Base-by-base conservation (phyloP, 2,888 invertebrate species). In the Alentia gelatinosa region DNA sequence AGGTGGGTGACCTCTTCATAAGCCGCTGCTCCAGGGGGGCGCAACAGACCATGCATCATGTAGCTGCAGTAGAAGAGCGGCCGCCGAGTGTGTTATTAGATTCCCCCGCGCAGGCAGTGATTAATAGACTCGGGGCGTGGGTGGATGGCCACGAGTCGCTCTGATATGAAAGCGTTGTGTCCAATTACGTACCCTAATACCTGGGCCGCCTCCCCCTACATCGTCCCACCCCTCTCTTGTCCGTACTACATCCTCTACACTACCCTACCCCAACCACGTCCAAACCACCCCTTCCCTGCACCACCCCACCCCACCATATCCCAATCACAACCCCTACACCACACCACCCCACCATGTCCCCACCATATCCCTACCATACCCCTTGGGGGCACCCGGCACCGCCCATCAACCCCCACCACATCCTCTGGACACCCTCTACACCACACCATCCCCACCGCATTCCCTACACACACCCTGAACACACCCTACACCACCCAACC, bases 141-240 rank as follows among this genome's bases (percentile, higher is more conserved):
- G 86, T 42, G 26, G 47, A 23, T 12, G 86, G 26, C 30, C 47
- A 42, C n/a, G 12, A 12, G 86, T 26, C 12, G 30, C 12, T 15
- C 50, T 86, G 86, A 86, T 86, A 86, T 86, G 86, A 86, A 50
- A 47, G 50, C 47, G 86, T 86, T 50, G 86, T 50, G 86, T 47
- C 86, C 86, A 42, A 86, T 86, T 86, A 86, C 86, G 19, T 26
- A 30, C 30, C 35, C 47, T 86, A 86, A 86, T 86, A 47, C 86
- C 19, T 23, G 26, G 86, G n/a, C 26, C 42, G 9, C 79, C 9
- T 37, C n/a, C n/a, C n/a, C n/a, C n/a, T n/a, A n/a, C n/a, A n/a
- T n/a, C n/a, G n/a, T n/a, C n/a, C n/a, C n/a, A n/a, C n/a, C n/a
- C n/a, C n/a, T n/a, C n/a, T n/a, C n/a, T n/a, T n/a, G n/a, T n/a